Percentiles rank a stretch among this genome's conserved stretches.
These are phyloP conservation scores for Leptinotarsa peninsularis DNA, from an alignment of 2,888 invertebrate species.

Conservation along the genomic window DNA sequence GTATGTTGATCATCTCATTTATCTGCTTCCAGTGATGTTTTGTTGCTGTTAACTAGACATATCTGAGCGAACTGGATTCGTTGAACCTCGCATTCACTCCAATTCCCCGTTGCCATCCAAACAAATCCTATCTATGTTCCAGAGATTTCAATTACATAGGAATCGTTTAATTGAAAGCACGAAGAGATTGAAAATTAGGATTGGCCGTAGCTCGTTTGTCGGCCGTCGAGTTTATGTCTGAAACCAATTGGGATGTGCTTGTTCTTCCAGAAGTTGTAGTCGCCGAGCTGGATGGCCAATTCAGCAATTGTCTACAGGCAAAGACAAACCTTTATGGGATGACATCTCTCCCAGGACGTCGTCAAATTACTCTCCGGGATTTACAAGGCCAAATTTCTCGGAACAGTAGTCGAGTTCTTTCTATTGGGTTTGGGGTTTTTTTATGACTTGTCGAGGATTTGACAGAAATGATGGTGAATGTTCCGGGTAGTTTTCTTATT, in stretches of 20 bases:
- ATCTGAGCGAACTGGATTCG: background rate
- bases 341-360: conserved; percentile 48
- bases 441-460: background rate
- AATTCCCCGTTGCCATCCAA: background rate
- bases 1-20: too few relatives aligned
- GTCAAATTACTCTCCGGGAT: conserved; percentile 42
- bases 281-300: conserved; percentile 48
- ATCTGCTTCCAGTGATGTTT: too few relatives aligned
- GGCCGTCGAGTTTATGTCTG: conserved; percentile 44
- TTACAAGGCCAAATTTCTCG: conserved; percentile 38
- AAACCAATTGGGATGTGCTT: conserved; percentile 46
- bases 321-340: conserved; percentile 52
- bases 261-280: conserved; percentile 44
- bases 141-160: conserved; percentile 54
- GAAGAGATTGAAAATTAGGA: conserved; percentile 49
- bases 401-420: conserved; percentile 15
- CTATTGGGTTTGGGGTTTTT: background rate
- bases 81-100: background rate
- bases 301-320: conserved; percentile 54
- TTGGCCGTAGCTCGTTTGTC: conserved; percentile 38
- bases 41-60: background rate
- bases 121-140: conserved; percentile 37
- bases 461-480: background rate
- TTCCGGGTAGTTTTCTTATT: too few relatives aligned
- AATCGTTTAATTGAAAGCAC: conserved; percentile 55